phyloP scores from a whole-genome alignment of 2,888 invertebrate genomes.

The Fissipunctia ypsillon region DNA sequence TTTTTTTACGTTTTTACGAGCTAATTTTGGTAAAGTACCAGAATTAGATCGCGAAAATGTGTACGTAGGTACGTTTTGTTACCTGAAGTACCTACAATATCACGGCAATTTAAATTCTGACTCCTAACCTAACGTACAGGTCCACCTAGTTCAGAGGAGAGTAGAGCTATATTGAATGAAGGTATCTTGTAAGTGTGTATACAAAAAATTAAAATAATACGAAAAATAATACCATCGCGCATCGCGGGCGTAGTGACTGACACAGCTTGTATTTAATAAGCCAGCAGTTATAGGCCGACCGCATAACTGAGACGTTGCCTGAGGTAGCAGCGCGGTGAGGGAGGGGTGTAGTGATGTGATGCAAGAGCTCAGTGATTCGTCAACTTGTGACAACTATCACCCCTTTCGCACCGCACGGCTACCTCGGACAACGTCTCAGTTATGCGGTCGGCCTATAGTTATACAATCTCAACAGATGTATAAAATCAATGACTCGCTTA shows the following conservation, averaged over 20 bases:
- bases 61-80: background rate
- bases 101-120: background rate
- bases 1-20: background rate
- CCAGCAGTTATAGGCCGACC: too few species aligned
- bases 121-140: background rate
- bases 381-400: too few species aligned
- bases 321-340: too few species aligned
- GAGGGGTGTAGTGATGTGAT: too few species aligned
- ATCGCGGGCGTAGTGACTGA: background rate
- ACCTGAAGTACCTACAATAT: background rate
- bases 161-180: background rate
- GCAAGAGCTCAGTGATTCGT: too few species aligned
- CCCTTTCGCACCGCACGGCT: too few species aligned
- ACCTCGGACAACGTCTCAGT: too few species aligned
- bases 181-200: background rate
- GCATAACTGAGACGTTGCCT: too few species aligned
- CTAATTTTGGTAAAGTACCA: background rate
- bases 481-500: constrained; percentile 4
- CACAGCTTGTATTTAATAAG: background rate
- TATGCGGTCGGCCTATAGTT: too few species aligned
- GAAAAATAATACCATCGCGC: background rate
- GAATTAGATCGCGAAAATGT: background rate
- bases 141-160: background rate
- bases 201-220: background rate
- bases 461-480: constrained; percentile 13